Percentiles rank a stretch among this genome's conserved stretches.
Evolutionary conservation across 2,113 vertebrate species (phyloP).

Genomic region (Azemiops feae): DNA sequence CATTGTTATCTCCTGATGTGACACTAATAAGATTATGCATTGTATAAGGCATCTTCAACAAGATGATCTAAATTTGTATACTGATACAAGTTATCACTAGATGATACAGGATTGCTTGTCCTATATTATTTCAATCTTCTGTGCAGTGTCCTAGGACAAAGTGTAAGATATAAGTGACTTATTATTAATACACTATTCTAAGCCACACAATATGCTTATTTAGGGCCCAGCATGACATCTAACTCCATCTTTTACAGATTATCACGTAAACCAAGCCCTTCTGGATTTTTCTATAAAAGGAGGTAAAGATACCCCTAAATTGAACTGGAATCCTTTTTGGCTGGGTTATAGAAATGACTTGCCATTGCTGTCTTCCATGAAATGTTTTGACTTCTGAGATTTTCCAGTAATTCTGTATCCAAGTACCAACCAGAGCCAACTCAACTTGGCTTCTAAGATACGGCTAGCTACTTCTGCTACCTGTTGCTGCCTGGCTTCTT

Average conservation of each 20-base stretch:
- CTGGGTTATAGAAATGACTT: background rate
- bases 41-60: background rate
- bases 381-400: background rate
- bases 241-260: background rate
- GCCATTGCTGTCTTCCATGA: background rate
- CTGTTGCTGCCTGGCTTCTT: background rate
- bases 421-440: background rate
- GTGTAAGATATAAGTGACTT: background rate
- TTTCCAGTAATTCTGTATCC: background rate
- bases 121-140: background rate
- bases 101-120: background rate
- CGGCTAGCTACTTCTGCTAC: background rate
- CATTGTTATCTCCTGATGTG: background rate
- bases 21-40: background rate
- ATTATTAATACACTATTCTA: background rate
- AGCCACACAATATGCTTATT: background rate
- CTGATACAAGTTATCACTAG: background rate
- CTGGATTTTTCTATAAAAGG: background rate
- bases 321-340: background rate
- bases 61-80: background rate
- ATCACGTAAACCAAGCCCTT: background rate
- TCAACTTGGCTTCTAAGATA: background rate
- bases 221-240: background rate
- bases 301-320: background rate
- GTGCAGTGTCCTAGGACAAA: background rate